Evolutionary conservation across 2,888 invertebrate species (phyloP), one percentile per base, ranked within the genome.

Genomic region (Drosophila helvetica): DNA sequence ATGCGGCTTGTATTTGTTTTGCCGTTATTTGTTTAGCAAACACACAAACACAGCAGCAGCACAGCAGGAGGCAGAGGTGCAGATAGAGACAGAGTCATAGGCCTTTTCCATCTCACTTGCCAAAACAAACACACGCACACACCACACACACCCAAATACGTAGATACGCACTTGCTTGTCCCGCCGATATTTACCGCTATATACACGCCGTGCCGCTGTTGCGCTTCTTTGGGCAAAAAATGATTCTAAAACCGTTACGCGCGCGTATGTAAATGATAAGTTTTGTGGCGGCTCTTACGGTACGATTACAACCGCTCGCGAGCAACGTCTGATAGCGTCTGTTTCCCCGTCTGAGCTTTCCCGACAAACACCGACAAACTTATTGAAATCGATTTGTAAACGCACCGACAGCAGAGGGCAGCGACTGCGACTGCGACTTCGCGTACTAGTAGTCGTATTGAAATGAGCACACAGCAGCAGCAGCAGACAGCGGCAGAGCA

Each of bases 381-480:
- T 89, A 86, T 79, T 84, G 90, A 87, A 90, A 90, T 90, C 89
- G 90, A 90, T 90, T 90, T 91, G 90, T 90, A 90, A 90, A 63
- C 90, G 82, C 79, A 87, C 81, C 80, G 76, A 77, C 58, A 25
- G 74, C 33, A 5, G n/a, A 17, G 19, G 22, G 22, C 22, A 22
- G 22, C 22, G 22, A 22, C 46, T 22, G 17, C 57, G 51, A 64
- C 62, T 43, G 45, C 54, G 54, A 66, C 61, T 15, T 12, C 50
- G 25, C 53, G 60, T 45, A 15, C 22, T 77, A 75, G 30, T 10
- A 30, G 30, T 30, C 79, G 86, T 83, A 89, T 86, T 86, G 88
- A 90, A 90, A 90, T 90, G 85, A 88, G 76, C 74, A 76, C 85
- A 80, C 74, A 79, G 65, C 75, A 30, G 53, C 59, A 65, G 52